Base-by-base conservation (phyloP, 1,140 invertebrate genomes). In the Chironomus striatipennis region DNA sequence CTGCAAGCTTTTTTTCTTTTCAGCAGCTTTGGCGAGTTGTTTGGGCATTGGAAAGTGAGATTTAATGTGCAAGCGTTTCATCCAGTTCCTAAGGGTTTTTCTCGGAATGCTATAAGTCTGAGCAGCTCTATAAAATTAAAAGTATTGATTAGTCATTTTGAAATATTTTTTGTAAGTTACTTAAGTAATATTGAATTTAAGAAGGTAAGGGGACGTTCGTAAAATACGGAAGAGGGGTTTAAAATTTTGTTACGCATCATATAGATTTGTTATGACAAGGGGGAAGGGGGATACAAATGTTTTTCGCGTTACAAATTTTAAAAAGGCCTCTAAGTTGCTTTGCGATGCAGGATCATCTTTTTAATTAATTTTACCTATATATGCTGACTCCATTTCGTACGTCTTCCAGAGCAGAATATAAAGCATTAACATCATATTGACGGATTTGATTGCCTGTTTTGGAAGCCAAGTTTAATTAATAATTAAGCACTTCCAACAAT, bases 1-100 rank as follows among this genome's bases (percentile, higher is more conserved):
- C 10, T 70, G 17, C 5, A 70, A 9, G 65, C 15, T 18, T 20
- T 83, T 84, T 77, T 84, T 85, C 75, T 85, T 85, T 70, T 85
- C 84, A 0, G 85, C 84, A 73, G 85, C 84, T 43, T 85, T 83
- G 72, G 85, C 85, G 0, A 85, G 77, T 75, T 85, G 84, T 73
- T 84, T 83, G 0, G 83, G 84, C 84, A 85, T 85, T 0, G 84
- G 84, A 78, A 84, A 85, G 0, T 83, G 84, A 0, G 84, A 85
- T 74, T 85, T 85, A 10, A 86, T 86, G 78, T 85, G 83, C 76
- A 84, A 86, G 0, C 84, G 77, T 74, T 85, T 86, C 85, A 85
- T 86, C 84, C 85, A 86, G 78, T 85, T 85, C 0, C 85, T 78
- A 0, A 86, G 79, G 0, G 84, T 85, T 74, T 86, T 86, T 10